Conservation (phyloP, 2,113 vertebrate genomes). For the Brachypodius melanocephalos region DNA sequence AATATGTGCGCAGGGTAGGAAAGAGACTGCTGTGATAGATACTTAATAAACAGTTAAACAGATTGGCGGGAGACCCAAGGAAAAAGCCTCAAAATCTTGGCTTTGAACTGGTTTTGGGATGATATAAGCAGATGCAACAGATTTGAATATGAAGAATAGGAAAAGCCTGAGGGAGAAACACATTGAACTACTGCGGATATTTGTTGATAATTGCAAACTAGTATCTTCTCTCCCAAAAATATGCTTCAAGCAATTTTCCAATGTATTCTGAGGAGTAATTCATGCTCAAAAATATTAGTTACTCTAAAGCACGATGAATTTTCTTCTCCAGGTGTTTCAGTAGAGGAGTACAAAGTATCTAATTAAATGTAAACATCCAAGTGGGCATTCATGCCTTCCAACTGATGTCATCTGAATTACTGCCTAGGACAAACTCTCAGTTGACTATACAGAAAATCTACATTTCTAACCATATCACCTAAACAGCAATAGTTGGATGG, state of each 20-base stretch:
- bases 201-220: background rate
- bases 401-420: background rate
- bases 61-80: background rate
- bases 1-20: background rate
- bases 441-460: background rate
- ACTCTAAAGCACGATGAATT: background rate
- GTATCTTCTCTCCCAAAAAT: background rate
- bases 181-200: background rate
- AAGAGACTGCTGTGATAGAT: slow-evolving; percentile 26
- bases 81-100: background rate
- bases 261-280: background rate
- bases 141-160: background rate
- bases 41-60: slow-evolving; percentile 52
- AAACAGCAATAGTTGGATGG: background rate
- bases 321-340: background rate
- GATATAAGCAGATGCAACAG: background rate
- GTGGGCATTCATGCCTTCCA: background rate
- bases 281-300: background rate
- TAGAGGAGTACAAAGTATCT: background rate
- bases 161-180: background rate
- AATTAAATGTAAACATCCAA: background rate
- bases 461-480: background rate
- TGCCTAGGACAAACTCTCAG: background rate
- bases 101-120: background rate
- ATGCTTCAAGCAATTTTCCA: background rate